These are phyloP conservation scores for Megaustenia siamemsis DNA, from an alignment of 2,888 invertebrate species.

Conservation along the genomic window DNA sequence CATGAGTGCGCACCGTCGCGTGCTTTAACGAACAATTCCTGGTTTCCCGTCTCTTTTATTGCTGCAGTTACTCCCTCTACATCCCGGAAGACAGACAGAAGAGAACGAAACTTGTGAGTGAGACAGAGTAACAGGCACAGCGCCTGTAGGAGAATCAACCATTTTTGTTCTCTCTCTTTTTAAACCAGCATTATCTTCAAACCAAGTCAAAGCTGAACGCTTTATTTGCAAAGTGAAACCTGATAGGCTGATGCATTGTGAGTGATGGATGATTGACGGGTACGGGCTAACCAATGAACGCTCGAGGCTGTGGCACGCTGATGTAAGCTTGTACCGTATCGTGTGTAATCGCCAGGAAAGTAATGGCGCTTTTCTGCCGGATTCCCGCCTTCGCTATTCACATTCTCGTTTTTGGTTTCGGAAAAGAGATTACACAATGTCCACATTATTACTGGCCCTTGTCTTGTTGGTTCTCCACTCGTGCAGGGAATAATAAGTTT, in stretches of 20 bases:
- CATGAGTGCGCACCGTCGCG: background rate
- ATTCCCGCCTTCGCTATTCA: background rate
- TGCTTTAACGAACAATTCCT: background rate
- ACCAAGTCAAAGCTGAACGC: background rate
- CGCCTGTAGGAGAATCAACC: background rate
- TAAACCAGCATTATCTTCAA: no score
- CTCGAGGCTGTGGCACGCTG: background rate
- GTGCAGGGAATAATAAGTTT: background rate
- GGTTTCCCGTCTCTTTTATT: background rate
- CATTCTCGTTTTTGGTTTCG: background rate
- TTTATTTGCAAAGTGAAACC: constrained; percentile 35
- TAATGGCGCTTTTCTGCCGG: constrained; percentile 2
- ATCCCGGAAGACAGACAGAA: background rate
- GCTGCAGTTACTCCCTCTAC: background rate
- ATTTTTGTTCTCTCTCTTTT: background rate
- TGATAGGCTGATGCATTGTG: constrained; percentile 27
- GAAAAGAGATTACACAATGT: background rate
- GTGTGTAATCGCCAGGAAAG: constrained; percentile 12
- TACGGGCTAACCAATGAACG: constrained; percentile 16
- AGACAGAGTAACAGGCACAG: background rate
- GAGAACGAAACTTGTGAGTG: background rate
- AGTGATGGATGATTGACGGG: constrained; percentile 24
- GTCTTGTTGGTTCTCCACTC: background rate
- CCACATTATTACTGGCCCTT: background rate
- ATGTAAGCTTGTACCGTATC: background rate